These are phyloP conservation scores for Pseudotriccus pelzelni DNA, from an alignment of 2,797 vertebrate genomes.

Conservation along the genomic window DNA sequence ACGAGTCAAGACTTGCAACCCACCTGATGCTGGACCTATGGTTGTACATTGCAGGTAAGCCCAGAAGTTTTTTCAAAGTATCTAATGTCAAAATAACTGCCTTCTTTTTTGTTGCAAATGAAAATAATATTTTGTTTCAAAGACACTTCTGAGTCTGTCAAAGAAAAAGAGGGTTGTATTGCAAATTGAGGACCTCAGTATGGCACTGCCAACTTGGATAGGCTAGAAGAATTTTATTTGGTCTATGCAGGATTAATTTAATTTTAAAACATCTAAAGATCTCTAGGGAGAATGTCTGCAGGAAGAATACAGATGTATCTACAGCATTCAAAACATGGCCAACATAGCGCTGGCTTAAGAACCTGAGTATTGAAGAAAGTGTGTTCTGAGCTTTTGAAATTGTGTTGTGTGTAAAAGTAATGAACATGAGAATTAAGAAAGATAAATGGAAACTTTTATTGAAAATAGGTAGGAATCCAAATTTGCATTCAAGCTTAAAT, in stretches of 20 bases:
- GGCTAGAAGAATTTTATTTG: not conserved
- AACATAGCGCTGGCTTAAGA: not conserved
- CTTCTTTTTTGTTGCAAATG: not conserved
- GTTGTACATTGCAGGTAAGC: slow-evolving; percentile 97
- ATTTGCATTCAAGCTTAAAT: not conserved
- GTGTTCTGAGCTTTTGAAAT: not conserved
- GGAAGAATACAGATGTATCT: not conserved
- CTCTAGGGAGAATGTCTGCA: not conserved
- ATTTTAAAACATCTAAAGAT: not conserved
- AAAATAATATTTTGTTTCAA: not conserved
- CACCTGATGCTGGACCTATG: slow-evolving; percentile 97
- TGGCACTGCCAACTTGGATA: not conserved
- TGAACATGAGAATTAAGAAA: not conserved
- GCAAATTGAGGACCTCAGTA: not conserved
- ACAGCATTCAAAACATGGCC: not conserved
- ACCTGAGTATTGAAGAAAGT: not conserved
- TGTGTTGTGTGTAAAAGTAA: not conserved
- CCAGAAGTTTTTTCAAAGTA: not conserved
- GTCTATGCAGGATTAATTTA: not conserved
- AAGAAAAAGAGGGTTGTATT: not conserved
- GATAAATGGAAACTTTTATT: not conserved
- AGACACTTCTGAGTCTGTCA: not conserved
- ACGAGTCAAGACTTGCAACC: slow-evolving; percentile 97
- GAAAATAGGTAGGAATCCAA: not conserved
- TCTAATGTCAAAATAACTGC: not conserved